These are phyloP conservation scores for Dasysyrphus tricinctus DNA, from an alignment of 2,888 invertebrate species.

Conservation along the genomic window DNA sequence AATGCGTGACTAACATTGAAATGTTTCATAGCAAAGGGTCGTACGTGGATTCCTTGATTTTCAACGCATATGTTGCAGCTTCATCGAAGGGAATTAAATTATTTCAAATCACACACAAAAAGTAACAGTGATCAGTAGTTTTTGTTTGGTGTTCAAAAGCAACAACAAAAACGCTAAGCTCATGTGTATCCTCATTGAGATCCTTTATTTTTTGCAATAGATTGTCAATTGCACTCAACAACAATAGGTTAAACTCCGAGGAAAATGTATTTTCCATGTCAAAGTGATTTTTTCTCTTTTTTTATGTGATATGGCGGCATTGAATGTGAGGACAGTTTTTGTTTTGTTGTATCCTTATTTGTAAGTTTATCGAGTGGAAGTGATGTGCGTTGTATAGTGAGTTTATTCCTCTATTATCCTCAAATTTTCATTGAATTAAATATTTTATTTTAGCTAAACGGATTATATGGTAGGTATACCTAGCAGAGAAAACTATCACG, in stretches of 20 bases:
- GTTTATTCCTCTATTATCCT: conserved; percentile 17
- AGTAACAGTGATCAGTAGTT: conserved; percentile 26
- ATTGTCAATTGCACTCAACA: conserved; percentile 1
- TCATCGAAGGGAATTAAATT: conserved; percentile 57
- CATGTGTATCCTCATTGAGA: conserved; percentile 11
- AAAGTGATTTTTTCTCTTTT: conserved; percentile 24
- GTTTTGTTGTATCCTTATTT: conserved; percentile 27
- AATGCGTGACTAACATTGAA: conserved; percentile 60
- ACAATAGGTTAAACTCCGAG: conserved; percentile 63
- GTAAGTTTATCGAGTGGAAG: conserved; percentile 63
- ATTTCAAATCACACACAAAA: conserved; percentile 43
- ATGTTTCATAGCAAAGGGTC: conserved; percentile 16
- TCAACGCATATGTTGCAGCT: conserved; percentile 50
- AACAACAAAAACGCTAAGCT: conserved; percentile 12
- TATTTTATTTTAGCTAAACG: conserved; percentile 51
- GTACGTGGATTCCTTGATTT: conserved; percentile 37
- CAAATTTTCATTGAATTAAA: conserved; percentile 19
- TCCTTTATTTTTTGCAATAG: conserved; percentile 25
- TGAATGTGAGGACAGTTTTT: conserved; percentile 15
- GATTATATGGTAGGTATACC: conserved; percentile 32
- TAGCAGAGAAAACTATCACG: conserved; percentile 33
- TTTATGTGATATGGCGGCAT: conserved; percentile 3
- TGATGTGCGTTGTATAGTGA: conserved; percentile 40
- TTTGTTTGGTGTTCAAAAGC: conserved; percentile 4
- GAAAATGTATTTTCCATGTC: conserved; percentile 63